Base-by-base conservation (phyloP, 1,140 invertebrate species). In the Chymomyza costata region DNA sequence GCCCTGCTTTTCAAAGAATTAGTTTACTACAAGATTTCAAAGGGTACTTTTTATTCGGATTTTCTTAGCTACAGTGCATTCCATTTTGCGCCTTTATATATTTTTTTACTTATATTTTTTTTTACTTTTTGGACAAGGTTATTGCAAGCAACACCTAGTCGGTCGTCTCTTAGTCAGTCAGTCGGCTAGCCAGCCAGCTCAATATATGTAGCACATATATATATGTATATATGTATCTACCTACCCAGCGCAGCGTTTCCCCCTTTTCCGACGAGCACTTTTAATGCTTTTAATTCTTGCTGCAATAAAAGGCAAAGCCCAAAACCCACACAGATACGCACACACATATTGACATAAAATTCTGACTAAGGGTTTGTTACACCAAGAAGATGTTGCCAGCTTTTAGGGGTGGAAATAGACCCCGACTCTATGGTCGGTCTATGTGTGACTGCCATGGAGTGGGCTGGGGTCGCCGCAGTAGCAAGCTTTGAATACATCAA, bases 261-360 rank as follows among this genome's bases (percentile, higher is more conserved):
- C 39, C 40, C 67, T 52, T 62, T 40, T 57, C 41, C 47, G 34
- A 49, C 67, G 48, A 62, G 63, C 67, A 80, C 80, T 73, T 78
- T 78, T 80, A 78, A 78, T 78, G 73, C 64, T 78, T 78, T 78
- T 78, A 78, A 78, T 78, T 78, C 80, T 65, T 80, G 73, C 63
- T 80, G 63, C 58, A 57, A 56, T 41, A 51, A 43, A 65, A 65
- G 62, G 62, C 62, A 41, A 65, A 47, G 50, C 49, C 64, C 13
- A 52, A n/a, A n/a, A n/a, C n/a, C n/a, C n/a, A n/a, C n/a, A n/a
- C n/a, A n/a, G n/a, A n/a, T n/a, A n/a, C n/a, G n/a, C n/a, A n/a
- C n/a, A n/a, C n/a, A n/a, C n/a, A n/a, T n/a, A n/a, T n/a, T n/a
- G n/a, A n/a, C n/a, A n/a, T n/a, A n/a, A n/a, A n/a, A n/a, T 28